These are phyloP conservation scores for Urocynchramus pylzowi DNA, from an alignment of 2,113 vertebrate genomes.

Conservation along the genomic window DNA sequence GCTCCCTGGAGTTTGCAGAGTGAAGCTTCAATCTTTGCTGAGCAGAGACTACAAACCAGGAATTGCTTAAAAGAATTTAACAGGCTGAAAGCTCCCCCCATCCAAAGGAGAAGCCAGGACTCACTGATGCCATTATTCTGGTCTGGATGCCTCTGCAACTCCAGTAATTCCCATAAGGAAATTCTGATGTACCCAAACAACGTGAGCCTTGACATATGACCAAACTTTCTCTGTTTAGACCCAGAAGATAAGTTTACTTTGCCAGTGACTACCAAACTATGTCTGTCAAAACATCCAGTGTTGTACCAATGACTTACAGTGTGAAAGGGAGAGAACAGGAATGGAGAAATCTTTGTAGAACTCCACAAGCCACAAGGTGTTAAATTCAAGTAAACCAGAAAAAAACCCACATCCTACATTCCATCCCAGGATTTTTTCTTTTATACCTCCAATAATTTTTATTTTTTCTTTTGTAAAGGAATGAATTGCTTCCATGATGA, in stretches of 20 bases:
- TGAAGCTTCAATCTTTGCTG: neutral
- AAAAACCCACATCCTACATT: neutral
- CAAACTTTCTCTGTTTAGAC: neutral
- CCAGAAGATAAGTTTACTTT: neutral
- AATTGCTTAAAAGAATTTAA: neutral
- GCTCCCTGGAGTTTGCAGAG: neutral
- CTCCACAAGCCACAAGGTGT: neutral
- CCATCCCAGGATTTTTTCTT: neutral
- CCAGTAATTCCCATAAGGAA: neutral
- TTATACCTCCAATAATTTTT: neutral
- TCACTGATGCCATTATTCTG: neutral
- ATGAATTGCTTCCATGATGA: neutral
- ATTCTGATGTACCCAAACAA: neutral
- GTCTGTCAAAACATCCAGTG: neutral
- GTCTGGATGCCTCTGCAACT: neutral
- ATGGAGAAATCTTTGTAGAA: neutral
- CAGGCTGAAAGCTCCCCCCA: neutral
- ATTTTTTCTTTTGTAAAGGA: neutral
- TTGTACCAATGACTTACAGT: neutral
- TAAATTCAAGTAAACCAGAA: neutral
- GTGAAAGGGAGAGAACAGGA: neutral
- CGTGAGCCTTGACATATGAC: neutral
- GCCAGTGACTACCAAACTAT: neutral
- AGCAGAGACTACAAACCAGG: neutral
- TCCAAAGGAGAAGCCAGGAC: neutral